Evolutionary conservation across 2,113 vertebrate genomes (phyloP), one percentile per base, ranked within the genome.

Genomic region (Gila orcuttii): DNA sequence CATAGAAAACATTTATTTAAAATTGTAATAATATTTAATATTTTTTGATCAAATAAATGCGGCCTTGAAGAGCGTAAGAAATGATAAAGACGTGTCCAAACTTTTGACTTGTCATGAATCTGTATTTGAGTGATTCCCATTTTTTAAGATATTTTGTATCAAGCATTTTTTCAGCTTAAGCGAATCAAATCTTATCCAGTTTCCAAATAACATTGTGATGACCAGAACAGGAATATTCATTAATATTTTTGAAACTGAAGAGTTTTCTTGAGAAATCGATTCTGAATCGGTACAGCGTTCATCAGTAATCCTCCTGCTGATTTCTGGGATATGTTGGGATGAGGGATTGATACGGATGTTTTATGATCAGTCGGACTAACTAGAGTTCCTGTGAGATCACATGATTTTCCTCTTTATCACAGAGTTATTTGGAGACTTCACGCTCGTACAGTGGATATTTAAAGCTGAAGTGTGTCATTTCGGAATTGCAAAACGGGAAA

Each of bases 341-440:
- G 79, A 17, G 11, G 28, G 42, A 6, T 74, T 9, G 47, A 42
- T 68, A 83, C 73, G 69, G 74, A 71, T 33, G 59, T 66, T 50
- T 10, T 45, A 10, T 45, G 42, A 45, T 45, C 9, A 12, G 59
- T 25, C 33, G 15, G 25, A 47, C 10, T 50, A 15, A 15, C 12
- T 19, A 7, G 66, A 21, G 68, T 39, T 69, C 55, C 57, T 31
- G 23, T 78, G 74, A 78, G 19, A 57, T 50, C 45, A 78, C 83
- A 19, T 39, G 52, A 66, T 25, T 21, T 85, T 66, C 39, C 13
- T 59, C 13, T 64, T 47, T 77, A 76, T 33, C 42, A 78, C 42
- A 76, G 68, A 15, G 77, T 42, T 79, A 79, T 62, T 62, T 62
- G 77, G 77, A 79, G 10, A n/a, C 36, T 42, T 42, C 21, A n/a